Evolutionary conservation across 2,113 vertebrate species (phyloP).

Genomic region (Phalacrocorax brasilianus): DNA sequence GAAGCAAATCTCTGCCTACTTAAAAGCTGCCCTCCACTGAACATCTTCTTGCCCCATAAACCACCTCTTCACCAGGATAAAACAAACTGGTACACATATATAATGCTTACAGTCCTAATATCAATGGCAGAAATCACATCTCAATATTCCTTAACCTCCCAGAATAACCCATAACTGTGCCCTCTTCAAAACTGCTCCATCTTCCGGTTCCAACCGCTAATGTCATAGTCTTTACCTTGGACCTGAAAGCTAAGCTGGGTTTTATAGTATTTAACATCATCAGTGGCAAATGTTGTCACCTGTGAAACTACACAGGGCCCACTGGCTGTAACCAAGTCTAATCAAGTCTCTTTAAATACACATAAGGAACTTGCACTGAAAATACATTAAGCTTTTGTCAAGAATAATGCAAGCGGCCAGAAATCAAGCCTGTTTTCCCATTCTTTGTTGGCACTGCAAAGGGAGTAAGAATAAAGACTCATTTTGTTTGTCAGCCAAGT

Average conservation of each 20-base stretch:
- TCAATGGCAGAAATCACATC: background rate
- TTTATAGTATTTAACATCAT: background rate
- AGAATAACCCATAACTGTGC: background rate
- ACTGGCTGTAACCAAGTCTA: background rate
- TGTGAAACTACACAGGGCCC: background rate
- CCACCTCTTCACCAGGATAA: background rate
- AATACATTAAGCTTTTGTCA: background rate
- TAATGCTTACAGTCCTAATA: background rate
- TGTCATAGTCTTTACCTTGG: background rate
- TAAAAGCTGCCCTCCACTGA: background rate
- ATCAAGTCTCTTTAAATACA: background rate
- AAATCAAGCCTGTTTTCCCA: background rate
- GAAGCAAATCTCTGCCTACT: background rate
- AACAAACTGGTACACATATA: background rate
- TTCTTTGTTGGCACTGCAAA: background rate
- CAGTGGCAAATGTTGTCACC: background rate
- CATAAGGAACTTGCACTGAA: background rate
- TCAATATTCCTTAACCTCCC: background rate
- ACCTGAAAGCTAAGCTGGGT: background rate
- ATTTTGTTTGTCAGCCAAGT: background rate
- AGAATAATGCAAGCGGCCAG: constrained; percentile 13
- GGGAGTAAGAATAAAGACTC: background rate
- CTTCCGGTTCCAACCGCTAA: background rate
- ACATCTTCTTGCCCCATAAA: background rate
- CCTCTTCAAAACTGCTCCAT: background rate